Percentiles rank a stretch among this genome's conserved stretches.
Evolutionary conservation across 2,113 vertebrate species (phyloP).

Genomic region (Caloenas nicobarica): DNA sequence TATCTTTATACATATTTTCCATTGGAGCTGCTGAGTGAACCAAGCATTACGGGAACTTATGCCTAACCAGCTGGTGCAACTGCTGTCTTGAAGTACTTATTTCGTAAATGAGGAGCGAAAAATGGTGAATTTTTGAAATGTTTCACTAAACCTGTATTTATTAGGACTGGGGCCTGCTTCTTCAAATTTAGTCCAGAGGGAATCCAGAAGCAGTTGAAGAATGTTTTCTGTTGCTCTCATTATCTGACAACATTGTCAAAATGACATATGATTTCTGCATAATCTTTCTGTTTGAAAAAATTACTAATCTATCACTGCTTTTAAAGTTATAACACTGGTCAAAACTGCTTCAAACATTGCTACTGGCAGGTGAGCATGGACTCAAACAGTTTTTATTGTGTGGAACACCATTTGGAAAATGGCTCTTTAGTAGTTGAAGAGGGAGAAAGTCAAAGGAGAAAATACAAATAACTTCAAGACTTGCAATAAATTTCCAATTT

Average conservation of each 20-base stretch:
- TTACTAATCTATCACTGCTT: not conserved
- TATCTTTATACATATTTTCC: conserved; percentile 3
- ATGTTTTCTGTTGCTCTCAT: not conserved
- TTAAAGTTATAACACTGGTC: not conserved
- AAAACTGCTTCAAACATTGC: not conserved
- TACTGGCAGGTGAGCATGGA: not conserved
- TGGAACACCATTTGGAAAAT: not conserved
- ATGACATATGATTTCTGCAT: not conserved
- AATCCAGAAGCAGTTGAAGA: not conserved
- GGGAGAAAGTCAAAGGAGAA: not conserved
- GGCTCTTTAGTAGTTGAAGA: not conserved
- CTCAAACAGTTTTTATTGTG: not conserved
- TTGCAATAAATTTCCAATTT: not conserved
- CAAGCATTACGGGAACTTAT: not conserved
- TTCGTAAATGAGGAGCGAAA: conserved; percentile 1
- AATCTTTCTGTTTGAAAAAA: not conserved
- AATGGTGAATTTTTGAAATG: not conserved
- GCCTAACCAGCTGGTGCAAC: not conserved
- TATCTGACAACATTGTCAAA: not conserved
- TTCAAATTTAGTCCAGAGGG: not conserved
- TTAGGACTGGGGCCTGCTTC: not conserved
- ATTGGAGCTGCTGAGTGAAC: not conserved
- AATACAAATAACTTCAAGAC: not conserved
- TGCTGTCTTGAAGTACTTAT: not conserved
- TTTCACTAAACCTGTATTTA: not conserved